Evolutionary conservation across 1,140 invertebrate genomes (phyloP), one percentile per base, ranked within the genome.

Genomic region (Bombus sibiricus): DNA sequence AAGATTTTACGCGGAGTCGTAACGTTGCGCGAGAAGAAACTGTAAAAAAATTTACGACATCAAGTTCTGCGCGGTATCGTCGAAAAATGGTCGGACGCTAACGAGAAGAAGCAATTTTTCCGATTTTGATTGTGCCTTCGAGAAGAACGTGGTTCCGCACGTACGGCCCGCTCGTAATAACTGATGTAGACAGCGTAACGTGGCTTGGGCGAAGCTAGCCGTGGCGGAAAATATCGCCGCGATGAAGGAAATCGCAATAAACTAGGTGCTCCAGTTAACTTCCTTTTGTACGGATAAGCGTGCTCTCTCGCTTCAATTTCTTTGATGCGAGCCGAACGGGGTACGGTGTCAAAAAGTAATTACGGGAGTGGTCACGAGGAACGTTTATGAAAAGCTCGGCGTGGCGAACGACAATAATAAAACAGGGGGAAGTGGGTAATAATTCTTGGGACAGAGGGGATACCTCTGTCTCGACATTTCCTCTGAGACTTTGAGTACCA

Each of bases 311-410:
- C 73, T 83, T 82, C 66, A 83, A 77, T 77, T 77, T 41, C 64
- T 39, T 77, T 39, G 75, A 77, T n/a, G 32, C 68, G 53, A 32
- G 41, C 37, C 64, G 25, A 37, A 59, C 25, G 18, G n/a, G 22
- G 28, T 41, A 25, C 8, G 62, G 39, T 47, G 85, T 69, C 72
- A 53, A 87, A 85, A 89, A 89, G 88, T 88, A 89, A 89, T 89
- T 89, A 89, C 81, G 79, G 8, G 69, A 85, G 75, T 81, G 68
- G 78, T 79, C 71, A 43, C 59, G 62, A 43, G 66, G 77, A 82
- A 81, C 81, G 86, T 84, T 88, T 85, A 88, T 88, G 88, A 89
- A 88, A 87, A 87, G 83, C 69, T 78, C 68, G 77, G 72, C 62
- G 74, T 74, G 76, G 68, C 34, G 83, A 87, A 76, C 64, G 88